These are phyloP conservation scores for Nemurella pictetii DNA, from an alignment of 2,888 invertebrate genomes.

Conservation along the genomic window DNA sequence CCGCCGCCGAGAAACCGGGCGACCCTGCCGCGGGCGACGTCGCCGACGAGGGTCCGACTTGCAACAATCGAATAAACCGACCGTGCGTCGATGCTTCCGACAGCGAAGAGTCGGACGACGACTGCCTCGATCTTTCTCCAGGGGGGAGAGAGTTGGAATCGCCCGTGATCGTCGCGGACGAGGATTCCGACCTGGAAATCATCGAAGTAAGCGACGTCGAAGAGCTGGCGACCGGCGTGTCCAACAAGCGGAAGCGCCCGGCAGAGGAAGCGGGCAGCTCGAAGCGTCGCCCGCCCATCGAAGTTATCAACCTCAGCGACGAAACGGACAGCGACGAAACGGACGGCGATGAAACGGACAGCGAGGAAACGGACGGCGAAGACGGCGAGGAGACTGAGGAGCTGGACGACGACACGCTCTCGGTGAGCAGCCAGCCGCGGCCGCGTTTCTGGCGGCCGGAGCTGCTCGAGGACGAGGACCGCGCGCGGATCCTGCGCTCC, in stretches of 20 bases:
- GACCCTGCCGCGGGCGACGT: no score
- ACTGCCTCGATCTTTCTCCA: neutral
- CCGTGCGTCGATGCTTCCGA: neutral
- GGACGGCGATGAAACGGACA: neutral
- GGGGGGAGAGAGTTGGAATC: neutral
- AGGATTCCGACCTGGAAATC: constrained; percentile 5
- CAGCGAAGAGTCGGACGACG: neutral
- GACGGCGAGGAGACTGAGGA: neutral
- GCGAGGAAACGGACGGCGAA: neutral
- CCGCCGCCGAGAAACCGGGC: no score
- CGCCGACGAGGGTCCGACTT: neutral
- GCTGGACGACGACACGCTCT: neutral
- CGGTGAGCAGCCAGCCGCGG: neutral
- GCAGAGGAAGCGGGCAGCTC: neutral
- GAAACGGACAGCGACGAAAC: neutral
- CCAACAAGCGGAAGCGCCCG: neutral
- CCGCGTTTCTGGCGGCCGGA: neutral
- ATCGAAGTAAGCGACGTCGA: neutral
- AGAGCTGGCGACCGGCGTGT: neutral
- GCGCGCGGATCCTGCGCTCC: constrained; percentile 2
- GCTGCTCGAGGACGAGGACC: neutral
- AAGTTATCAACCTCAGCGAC: neutral
- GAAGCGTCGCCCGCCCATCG: neutral
- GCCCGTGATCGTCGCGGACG: neutral
- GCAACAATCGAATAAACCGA: no score